These are phyloP conservation scores for Cybosia mesomella DNA, from an alignment of 2,888 invertebrate species.

Conservation along the genomic window DNA sequence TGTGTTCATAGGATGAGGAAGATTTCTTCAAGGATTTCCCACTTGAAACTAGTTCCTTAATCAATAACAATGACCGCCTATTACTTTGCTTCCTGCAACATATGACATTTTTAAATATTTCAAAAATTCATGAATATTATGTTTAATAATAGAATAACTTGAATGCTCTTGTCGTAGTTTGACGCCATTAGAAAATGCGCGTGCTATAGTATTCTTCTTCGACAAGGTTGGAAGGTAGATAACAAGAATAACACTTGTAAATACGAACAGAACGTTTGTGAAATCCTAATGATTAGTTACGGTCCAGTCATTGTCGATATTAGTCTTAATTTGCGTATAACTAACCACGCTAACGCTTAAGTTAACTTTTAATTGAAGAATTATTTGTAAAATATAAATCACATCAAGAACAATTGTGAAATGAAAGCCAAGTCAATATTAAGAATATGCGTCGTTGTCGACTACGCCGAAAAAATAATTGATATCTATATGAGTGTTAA, in stretches of 20 bases:
- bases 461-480: no score
- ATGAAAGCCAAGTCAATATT: no score
- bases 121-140: slow-evolving; percentile 11
- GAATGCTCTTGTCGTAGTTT: slow-evolving; percentile 16
- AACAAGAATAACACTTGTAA: slow-evolving; percentile 36
- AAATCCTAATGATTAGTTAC: slow-evolving; percentile 47
- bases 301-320: slow-evolving; percentile 40
- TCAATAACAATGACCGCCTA: slow-evolving; percentile 8
- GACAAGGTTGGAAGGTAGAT: slow-evolving; percentile 42
- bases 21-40: slow-evolving; percentile 13
- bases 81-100: slow-evolving; percentile 2
- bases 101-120: slow-evolving; percentile 6
- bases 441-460: no score
- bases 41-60: slow-evolving; percentile 14
- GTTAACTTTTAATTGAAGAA: slow-evolving; percentile 28
- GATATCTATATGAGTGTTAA: no score
- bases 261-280: slow-evolving; percentile 41
- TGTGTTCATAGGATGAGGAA: slow-evolving; percentile 10
- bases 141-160: slow-evolving; percentile 11
- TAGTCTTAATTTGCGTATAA: slow-evolving; percentile 32
- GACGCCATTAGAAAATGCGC: slow-evolving; percentile 15
- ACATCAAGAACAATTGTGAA: no score
- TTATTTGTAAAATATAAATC: slow-evolving; percentile 3
- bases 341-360: slow-evolving; percentile 17
- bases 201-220: slow-evolving; percentile 40